Evolutionary conservation across 1,140 invertebrate species (phyloP), one percentile per base, ranked within the genome.

Genomic region (Gerris buenoi): DNA sequence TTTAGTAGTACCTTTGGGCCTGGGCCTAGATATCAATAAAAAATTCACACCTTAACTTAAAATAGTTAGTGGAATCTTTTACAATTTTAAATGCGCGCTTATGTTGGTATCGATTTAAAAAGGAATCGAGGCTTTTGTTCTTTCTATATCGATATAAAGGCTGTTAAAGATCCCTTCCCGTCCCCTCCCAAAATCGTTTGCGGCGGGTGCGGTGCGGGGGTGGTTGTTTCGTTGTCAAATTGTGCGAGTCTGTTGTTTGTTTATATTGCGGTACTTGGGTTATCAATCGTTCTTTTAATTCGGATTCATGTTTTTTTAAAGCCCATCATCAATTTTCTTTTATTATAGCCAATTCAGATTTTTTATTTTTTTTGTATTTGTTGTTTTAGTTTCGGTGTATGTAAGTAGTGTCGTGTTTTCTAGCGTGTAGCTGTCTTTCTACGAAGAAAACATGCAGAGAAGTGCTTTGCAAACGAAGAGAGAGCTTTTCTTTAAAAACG

Each of bases 401-500:
- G 33, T 10, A 18, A 46, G 18, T 46, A 46, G 33, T 46, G 5
- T 46, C 33, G 33, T 46, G 18, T 5, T 46, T 18, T 5, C 33
- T 5, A 10, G 33, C 18, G 5, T 10, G 33, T 46, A 10, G 5
- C 33, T 46, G 5, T 5, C 18, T 46, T 46, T 46, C 18, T 46
- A 46, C 5, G 18, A 46, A 18, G 33, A 10, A 18, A 46, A 5
- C 33, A 46, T 46, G 33, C 33, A 46, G 33, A 46, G 33, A 46
- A 46, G 33, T 46, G 33, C 33, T 46, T 83, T 88, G 76, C 86
- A 88, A 78, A 83, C 83, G 76, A 89, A 88, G 78, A 83, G 87
- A 65, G 87, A 89, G 77, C 78, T 88, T 73, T 89, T 88, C 78
- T 89, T 89, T 79, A 89, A 88, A 76, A 79, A 77, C 72, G 79